These are phyloP conservation scores for Platycheirus rosarum DNA, from an alignment of 2,888 invertebrate species.

Conservation along the genomic window DNA sequence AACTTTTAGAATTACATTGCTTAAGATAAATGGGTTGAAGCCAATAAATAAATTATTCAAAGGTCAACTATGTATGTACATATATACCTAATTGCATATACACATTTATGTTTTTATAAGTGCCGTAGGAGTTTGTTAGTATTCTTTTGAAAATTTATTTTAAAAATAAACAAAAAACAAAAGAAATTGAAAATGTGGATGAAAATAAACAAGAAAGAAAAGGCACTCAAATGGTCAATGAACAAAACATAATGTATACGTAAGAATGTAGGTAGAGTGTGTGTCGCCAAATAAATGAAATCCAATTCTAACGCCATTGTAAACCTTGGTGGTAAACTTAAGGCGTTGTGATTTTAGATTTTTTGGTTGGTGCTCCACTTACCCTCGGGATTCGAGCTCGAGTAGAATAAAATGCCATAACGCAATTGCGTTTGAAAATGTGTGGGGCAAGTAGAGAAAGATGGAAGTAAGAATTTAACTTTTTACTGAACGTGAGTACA, in stretches of 20 bases:
- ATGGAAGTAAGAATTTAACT: too few relatives aligned
- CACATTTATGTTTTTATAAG: background rate
- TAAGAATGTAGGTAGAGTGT: too few relatives aligned
- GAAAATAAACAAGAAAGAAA: background rate
- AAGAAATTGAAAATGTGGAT: background rate
- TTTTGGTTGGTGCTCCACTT: background rate
- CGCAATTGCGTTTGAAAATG: background rate
- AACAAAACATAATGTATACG: conserved; percentile 10
- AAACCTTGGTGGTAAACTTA: too few relatives aligned
- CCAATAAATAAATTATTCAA: conserved; percentile 30
- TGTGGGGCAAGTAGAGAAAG: too few relatives aligned
- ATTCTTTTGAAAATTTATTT: conserved; percentile 20
- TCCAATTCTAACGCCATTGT: background rate
- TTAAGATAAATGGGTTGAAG: conserved; percentile 28
- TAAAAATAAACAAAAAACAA: conserved; percentile 4
- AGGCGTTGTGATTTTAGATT: too few relatives aligned
- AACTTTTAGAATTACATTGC: conserved; percentile 24
- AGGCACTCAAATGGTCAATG: background rate
- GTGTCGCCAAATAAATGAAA: conserved; percentile 24
- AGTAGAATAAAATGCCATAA: background rate
- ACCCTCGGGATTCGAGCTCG: background rate
- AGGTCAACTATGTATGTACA: conserved; percentile 8
- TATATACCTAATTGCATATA: background rate
- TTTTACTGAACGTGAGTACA: too few relatives aligned
- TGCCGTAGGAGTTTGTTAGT: background rate